phyloP scores from a whole-genome alignment of 2,113 vertebrate genomes.

The Poicephalus meyeri region DNA sequence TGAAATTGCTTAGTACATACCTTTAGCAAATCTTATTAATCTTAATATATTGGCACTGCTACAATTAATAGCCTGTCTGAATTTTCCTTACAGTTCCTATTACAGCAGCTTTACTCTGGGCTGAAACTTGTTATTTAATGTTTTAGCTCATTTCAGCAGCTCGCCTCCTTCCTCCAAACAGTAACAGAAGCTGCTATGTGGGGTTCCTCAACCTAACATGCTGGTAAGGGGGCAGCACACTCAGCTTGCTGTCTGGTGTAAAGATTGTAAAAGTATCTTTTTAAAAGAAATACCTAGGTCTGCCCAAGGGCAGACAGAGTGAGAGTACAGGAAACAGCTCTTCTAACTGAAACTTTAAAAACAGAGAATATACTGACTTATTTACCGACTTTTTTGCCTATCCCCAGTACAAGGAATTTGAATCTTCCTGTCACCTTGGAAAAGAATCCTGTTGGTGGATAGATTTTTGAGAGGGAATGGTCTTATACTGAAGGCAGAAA shows the following conservation, averaged over 20 bases:
- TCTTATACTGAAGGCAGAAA: neutral
- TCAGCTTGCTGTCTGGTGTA: neutral
- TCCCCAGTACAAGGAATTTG: neutral
- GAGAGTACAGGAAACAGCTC: neutral
- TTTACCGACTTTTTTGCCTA: neutral
- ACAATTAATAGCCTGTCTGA: constrained; percentile 69
- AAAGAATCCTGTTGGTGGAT: neutral
- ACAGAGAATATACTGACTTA: neutral
- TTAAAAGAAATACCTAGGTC: neutral
- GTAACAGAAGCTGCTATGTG: neutral
- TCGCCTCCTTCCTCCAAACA: neutral
- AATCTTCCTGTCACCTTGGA: neutral
- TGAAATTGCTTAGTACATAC: constrained; percentile 59
- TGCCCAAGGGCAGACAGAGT: neutral
- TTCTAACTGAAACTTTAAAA: neutral
- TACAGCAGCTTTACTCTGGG: constrained; percentile 44
- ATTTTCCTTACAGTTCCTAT: constrained; percentile 66
- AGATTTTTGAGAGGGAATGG: neutral
- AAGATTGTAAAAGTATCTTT: neutral
- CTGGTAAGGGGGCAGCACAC: neutral
- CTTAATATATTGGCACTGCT: constrained; percentile 60
- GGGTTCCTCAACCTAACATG: neutral
- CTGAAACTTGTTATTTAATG: constrained; percentile 65
- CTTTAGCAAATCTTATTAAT: constrained; percentile 60
- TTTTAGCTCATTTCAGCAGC: neutral